Evolutionary conservation across 2,797 vertebrate species (phyloP), one percentile per base, ranked within the genome.

Genomic region (Ispidina picta): DNA sequence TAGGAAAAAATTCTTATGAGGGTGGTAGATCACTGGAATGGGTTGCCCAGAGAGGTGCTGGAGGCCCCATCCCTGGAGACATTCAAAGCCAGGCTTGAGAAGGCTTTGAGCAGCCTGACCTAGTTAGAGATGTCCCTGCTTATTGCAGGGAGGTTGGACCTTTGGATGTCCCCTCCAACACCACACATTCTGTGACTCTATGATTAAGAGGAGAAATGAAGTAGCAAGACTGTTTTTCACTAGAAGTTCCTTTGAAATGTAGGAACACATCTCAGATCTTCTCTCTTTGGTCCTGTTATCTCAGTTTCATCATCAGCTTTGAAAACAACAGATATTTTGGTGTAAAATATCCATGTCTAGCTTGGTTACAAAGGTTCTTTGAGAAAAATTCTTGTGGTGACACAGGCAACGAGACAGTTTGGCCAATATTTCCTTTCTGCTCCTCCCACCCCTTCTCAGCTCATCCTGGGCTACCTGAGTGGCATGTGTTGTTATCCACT

Each of bases 401-500:
- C 12, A 35, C 3, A 80, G 37, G 2, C 1, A 1, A 60, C 17
- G 15, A 63, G 37, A 60, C 2, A 4, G 5, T 3, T 55, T 22
- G 29, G 6, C 6, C 8, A 2, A 4, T n/a, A 28, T 29, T 58
- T 64, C 54, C 20, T 55, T 68, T 21, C 11, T 28, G 25, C 14
- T 66, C 37, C 25, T 51, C 52, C 66, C 31, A 59, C 35, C 31
- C 52, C 55, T 87, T 16, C 26, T 6, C 14, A 46, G 10, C 8
- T 39, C 12, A 14, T 52, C 17, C 5, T 12, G 19, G 9, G 28
- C 59, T 89, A 99, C 99, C 98, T 99, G 99, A 71, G 96, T 98
- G 74, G 99, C 99, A 1, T 99, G 99, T 76, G 98, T 98, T 41
- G 97, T 97, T 74, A 98, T 96, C 99, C 99, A 99, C 60, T 99